A percentile compares a stretch with the other conserved stretches of the same genome.
Evolutionary conservation across 1,140 invertebrate genomes (phyloP).

Genomic region (Ruditapes philippinarum): DNA sequence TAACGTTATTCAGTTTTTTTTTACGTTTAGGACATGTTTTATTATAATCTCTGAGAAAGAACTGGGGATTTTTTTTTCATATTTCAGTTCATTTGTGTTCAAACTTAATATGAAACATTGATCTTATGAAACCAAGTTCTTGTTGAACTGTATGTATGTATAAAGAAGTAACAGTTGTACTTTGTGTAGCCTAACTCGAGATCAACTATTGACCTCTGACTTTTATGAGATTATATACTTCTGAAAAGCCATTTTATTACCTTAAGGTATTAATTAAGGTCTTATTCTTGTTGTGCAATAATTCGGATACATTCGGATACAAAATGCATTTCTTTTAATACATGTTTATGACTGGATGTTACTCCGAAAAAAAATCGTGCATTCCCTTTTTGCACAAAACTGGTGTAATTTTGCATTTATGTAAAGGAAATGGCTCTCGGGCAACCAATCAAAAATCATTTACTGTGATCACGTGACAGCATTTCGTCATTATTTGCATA

Average conservation of each 20-base stretch:
- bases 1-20: too few relatives aligned
- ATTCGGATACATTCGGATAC: conserved; percentile 1
- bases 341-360: background rate
- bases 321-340: conserved; percentile 8
- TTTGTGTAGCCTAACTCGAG: background rate
- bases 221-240: background rate
- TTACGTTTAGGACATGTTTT: too few relatives aligned
- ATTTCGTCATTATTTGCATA: background rate
- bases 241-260: background rate
- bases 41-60: too few relatives aligned
- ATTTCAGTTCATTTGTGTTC: too few relatives aligned
- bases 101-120: too few relatives aligned
- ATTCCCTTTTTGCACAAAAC: background rate
- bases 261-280: background rate
- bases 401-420: background rate
- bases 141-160: too few relatives aligned
- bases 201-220: background rate
- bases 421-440: conserved; percentile 1
- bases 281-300: background rate
- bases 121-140: too few relatives aligned
- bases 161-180: too few relatives aligned
- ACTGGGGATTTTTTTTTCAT: too few relatives aligned
- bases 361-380: background rate
- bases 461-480: conserved; percentile 34
- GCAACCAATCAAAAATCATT: conserved; percentile 57